Evolutionary conservation across 1,140 invertebrate genomes (phyloP).

Genomic region (Dendroctonus valens): DNA sequence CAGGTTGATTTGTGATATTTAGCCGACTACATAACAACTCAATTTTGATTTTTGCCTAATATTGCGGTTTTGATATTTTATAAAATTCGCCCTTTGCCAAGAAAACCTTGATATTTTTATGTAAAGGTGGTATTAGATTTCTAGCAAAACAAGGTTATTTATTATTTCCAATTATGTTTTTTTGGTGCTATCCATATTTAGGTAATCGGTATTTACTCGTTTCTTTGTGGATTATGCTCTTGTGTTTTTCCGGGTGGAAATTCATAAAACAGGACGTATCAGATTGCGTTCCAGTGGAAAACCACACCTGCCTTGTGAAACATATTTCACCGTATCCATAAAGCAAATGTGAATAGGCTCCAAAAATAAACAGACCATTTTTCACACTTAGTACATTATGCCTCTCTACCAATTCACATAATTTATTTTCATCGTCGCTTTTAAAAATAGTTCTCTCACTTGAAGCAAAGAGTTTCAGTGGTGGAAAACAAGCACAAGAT

Average conservation of each 20-base stretch:
- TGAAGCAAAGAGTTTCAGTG: background rate
- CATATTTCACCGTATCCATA: background rate
- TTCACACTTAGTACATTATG: constrained; percentile 13
- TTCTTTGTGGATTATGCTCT: too few species aligned
- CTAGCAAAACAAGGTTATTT: too few species aligned
- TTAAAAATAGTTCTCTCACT: constrained; percentile 6
- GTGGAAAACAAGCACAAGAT: background rate
- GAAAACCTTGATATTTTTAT: too few species aligned
- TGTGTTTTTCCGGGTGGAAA: too few species aligned
- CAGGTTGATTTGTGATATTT: too few species aligned
- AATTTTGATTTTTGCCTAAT: background rate
- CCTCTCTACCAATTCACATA: constrained; percentile 13
- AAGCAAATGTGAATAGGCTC: background rate
- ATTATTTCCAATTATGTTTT: too few species aligned
- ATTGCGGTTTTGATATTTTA: background rate
- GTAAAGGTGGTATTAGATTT: too few species aligned
- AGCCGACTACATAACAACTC: too few species aligned
- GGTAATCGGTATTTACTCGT: too few species aligned
- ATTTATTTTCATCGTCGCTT: constrained; percentile 11
- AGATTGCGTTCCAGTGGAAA: background rate
- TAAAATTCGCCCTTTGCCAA: too few species aligned
- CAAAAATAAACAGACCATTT: constrained; percentile 12
- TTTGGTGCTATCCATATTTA: too few species aligned
- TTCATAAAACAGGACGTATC: background rate
- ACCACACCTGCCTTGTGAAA: background rate